phyloP scores from a whole-genome alignment of 2,888 invertebrate genomes.

The Agrotis ipsilon region DNA sequence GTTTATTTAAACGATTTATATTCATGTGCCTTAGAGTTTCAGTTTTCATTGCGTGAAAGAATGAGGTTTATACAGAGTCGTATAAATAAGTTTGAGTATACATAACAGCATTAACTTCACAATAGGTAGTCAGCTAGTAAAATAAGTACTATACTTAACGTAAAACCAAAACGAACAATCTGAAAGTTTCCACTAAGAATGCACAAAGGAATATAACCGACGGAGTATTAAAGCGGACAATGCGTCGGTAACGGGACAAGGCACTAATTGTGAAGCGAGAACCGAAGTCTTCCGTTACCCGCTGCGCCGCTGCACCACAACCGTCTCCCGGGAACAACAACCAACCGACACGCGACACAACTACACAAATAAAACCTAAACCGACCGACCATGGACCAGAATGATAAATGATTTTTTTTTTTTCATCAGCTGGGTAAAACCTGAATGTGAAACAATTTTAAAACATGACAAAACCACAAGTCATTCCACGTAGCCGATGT shows the following conservation, averaged over 20 bases:
- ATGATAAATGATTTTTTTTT: constrained; percentile 40
- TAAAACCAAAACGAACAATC: constrained; percentile 77
- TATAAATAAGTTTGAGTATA: constrained; percentile 47
- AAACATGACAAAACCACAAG: constrained; percentile 55
- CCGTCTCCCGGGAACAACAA: constrained; percentile 70
- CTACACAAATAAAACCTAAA: constrained; percentile 46
- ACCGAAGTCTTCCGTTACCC: constrained; percentile 84
- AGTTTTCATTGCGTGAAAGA: constrained; percentile 24
- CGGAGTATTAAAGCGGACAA: constrained; percentile 85
- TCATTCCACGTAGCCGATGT: constrained; percentile 62
- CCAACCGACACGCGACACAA: constrained; percentile 43
- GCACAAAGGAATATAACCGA: constrained; percentile 86
- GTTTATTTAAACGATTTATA: background rate
- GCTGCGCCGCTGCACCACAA: constrained; percentile 62
- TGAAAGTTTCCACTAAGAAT: constrained; percentile 82
- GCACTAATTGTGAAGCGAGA: constrained; percentile 87
- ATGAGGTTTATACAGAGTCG: constrained; percentile 34
- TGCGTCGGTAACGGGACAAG: constrained; percentile 87
- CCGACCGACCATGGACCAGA: constrained; percentile 35
- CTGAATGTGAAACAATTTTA: constrained; percentile 50
- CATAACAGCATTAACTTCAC: constrained; percentile 70
- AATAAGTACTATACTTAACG: constrained; percentile 68
- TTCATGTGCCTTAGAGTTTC: constrained; percentile 11
- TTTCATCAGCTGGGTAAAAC: constrained; percentile 47
- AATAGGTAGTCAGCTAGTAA: constrained; percentile 71